Evolutionary conservation across 2,888 invertebrate species (phyloP), one percentile per base, ranked within the genome.

Genomic region (Periphyllus acericola): DNA sequence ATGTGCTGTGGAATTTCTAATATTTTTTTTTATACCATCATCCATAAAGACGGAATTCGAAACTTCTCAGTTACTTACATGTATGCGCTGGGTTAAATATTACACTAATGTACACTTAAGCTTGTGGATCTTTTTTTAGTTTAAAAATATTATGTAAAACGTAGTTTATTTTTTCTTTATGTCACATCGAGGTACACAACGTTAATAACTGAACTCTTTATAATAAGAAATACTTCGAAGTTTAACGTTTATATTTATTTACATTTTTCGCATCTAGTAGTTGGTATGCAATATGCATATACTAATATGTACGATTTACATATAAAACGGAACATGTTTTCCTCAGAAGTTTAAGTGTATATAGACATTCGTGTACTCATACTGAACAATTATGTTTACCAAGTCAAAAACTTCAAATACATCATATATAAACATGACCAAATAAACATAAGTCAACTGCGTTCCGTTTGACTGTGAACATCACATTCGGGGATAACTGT

Each of bases 351-450:
- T 52, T 29, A 52, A 55, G 52, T 11, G 68, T 36, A 55, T 83
- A 36, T 55, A 83, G 74, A 74, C 29, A 83, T 36, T 83, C n/a
- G 32, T n/a, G n/a, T 71, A 6, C 34, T 83, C n/a, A 19, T 60
- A 40, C 75, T 83, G 32, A 19, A 83, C n/a, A 36, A 60, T 60
- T 83, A 29, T 60, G 75, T 83, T 83, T 83, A 14, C 40, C 40
- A 29, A 40, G 60, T 3, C 17, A 14, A 75, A 60, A 83, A 83
- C 74, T 83, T 60, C 14, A 60, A 60, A 72, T 60, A 60, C 29
- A 32, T 74, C 19, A 60, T 8, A 60, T n/a, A 32, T 83, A 36
- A n/a, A 36, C 55, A 17, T 9, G 72, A 60, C 60, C 25, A 40
- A 75, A 75, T 75, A 75, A 83, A 55, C 34, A 55, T 36, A 36